These are phyloP conservation scores for Bambusicola thoracicus DNA, from an alignment of 2,113 vertebrate species.

Conservation along the genomic window DNA sequence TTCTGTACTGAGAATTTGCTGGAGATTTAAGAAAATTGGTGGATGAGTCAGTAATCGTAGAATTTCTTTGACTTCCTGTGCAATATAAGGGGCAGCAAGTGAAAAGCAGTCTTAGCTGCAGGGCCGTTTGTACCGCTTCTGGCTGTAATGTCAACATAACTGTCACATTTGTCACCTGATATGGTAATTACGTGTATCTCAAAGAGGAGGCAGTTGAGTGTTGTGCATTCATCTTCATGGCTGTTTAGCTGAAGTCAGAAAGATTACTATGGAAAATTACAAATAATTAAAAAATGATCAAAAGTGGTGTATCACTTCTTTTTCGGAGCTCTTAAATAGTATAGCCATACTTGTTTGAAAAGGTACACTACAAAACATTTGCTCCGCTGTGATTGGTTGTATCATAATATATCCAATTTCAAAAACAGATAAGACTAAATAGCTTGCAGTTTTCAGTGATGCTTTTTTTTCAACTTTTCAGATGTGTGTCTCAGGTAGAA, in stretches of 20 bases:
- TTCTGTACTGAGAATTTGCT: conserved; percentile 7
- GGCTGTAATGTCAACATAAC: background rate
- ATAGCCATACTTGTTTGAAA: background rate
- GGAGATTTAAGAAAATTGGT: conserved; percentile 21
- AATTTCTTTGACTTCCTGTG: background rate
- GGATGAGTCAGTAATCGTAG: conserved; percentile 3
- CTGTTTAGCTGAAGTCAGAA: background rate
- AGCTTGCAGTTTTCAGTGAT: background rate
- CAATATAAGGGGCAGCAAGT: background rate
- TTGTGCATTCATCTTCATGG: background rate
- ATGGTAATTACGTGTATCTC: background rate
- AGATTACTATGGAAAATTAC: background rate
- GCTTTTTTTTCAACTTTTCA: background rate
- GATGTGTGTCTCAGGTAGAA: background rate
- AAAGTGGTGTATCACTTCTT: background rate
- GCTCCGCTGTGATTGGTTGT: background rate
- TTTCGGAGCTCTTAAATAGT: background rate
- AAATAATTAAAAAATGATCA: background rate
- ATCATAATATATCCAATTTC: background rate
- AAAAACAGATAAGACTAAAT: background rate
- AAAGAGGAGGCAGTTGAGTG: background rate
- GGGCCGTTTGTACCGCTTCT: background rate
- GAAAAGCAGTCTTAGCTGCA: background rate
- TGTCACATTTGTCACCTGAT: background rate
- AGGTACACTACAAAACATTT: background rate